These are phyloP conservation scores for Scaptomyza reducta DNA, from an alignment of 2,888 invertebrate species.

Conservation along the genomic window DNA sequence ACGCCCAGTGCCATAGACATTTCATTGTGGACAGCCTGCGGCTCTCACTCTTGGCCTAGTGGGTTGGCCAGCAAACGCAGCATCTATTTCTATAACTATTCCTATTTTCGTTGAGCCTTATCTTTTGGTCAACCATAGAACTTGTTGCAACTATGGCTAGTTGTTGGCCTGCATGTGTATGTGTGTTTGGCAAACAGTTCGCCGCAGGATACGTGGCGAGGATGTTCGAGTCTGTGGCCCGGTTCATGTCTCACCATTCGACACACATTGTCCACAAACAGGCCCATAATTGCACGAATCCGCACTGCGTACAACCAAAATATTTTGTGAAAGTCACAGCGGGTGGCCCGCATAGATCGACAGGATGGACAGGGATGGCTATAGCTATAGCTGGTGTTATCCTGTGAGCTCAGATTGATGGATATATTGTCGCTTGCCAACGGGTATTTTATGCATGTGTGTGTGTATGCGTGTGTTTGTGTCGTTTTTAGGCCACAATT, in stretches of 20 bases:
- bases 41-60: conserved; percentile 59
- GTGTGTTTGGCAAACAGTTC: conserved; percentile 74
- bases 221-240: conserved; percentile 29
- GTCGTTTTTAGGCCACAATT: conserved; percentile 81
- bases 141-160: conserved; percentile 55
- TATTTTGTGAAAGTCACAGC: conserved; percentile 84
- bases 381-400: conserved; percentile 24
- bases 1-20: conserved; percentile 47
- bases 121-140: conserved; percentile 71
- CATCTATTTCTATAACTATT: conserved; percentile 1
- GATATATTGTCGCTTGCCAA: conserved; percentile 62
- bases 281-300: conserved; percentile 74
- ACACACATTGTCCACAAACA: conserved; percentile 70
- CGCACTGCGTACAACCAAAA: conserved; percentile 83
- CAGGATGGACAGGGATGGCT: conserved; percentile 28
- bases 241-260: conserved; percentile 58
- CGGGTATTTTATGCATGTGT: conserved; percentile 33
- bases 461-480: conserved; percentile 31
- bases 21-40: conserved; percentile 49
- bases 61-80: conserved; percentile 66
- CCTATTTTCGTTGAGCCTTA: conserved; percentile 45
- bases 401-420: conserved; percentile 69
- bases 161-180: conserved; percentile 3
- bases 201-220: conserved; percentile 55
- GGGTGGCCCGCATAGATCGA: conserved; percentile 35